Conservation (phyloP, 2,888 invertebrate genomes). For the Alcis repandata region DNA sequence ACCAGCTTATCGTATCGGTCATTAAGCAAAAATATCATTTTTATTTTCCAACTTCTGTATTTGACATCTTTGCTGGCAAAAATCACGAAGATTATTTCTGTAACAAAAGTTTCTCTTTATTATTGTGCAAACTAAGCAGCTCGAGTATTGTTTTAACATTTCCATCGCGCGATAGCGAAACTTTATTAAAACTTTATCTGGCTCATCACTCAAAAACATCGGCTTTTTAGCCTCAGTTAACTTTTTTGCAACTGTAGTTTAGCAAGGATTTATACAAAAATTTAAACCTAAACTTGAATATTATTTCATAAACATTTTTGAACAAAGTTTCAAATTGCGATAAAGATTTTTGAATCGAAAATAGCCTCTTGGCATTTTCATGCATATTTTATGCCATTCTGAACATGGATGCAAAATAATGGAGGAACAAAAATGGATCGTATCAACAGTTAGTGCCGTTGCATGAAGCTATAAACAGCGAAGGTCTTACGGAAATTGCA, state of each 20-base stretch:
- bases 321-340: neutral
- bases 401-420: neutral
- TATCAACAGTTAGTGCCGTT: neutral
- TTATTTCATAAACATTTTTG: neutral
- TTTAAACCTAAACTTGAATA: neutral
- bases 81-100: constrained; percentile 8
- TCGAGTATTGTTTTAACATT: constrained; percentile 17
- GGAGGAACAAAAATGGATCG: neutral
- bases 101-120: constrained; percentile 19
- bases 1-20: neutral
- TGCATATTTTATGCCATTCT: neutral
- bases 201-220: constrained; percentile 22
- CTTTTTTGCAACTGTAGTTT: neutral
- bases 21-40: constrained; percentile 11
- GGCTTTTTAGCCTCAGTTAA: constrained; percentile 12
- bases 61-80: constrained; percentile 7
- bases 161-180: constrained; percentile 9
- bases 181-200: constrained; percentile 17
- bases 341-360: neutral
- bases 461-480: neutral
- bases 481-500: neutral
- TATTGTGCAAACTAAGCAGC: constrained; percentile 7
- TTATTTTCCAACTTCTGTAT: constrained; percentile 11
- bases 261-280: neutral
- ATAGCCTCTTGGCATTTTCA: neutral